Base-by-base conservation (phyloP, 53 echinoderm and acorn worm genomes). In the Echinometra lucunter region DNA sequence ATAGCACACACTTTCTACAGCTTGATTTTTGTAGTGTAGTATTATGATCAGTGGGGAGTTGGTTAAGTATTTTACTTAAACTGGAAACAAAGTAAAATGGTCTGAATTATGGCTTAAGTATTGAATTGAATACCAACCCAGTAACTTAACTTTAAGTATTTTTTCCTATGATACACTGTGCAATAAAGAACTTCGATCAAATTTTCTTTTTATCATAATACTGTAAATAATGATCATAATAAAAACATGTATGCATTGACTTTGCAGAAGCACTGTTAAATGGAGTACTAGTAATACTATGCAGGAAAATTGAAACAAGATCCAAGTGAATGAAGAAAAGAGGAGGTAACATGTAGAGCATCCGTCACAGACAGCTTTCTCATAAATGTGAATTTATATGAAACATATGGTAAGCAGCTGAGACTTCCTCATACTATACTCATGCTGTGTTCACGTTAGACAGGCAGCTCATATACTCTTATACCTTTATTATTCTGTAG, bases 381-480 rank as follows among this genome's bases (percentile, higher is more conserved):
- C 4, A 27, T 19, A 35, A 89, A 89, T 89, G 37, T 89, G 89
- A 89, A 89, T 89, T 89, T 58, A 89, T 89, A 37, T 58, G 89
- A 89, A 89, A 58, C 89, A 89, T 60, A 89, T 89, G 89, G 58
- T 23, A 38, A 11, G 10, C 89, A 89, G 58, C 89, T 58, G 89
- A 60, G 21, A 89, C 19, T 55, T 34, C 34, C 53, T 56, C 56
- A n/a, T 53, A 53, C 53, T 53, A 53, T 4, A 49, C 13, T 53
- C 53, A 53, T 13, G 13, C 63, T 21, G 3, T 63, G 23, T 63
- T 63, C 63, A 63, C 16, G 21, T 63, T 21, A 63, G 4, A 63
- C 8, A 53, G 5, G 1, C 53, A 53, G 53, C 53, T 13, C 53
- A 53, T 4, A 53, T 53, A 53, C 9, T n/a, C n/a, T n/a, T n/a